Evolutionary conservation across 1,140 invertebrate genomes (phyloP).

Genomic region (Pemphigus obesinymphae): DNA sequence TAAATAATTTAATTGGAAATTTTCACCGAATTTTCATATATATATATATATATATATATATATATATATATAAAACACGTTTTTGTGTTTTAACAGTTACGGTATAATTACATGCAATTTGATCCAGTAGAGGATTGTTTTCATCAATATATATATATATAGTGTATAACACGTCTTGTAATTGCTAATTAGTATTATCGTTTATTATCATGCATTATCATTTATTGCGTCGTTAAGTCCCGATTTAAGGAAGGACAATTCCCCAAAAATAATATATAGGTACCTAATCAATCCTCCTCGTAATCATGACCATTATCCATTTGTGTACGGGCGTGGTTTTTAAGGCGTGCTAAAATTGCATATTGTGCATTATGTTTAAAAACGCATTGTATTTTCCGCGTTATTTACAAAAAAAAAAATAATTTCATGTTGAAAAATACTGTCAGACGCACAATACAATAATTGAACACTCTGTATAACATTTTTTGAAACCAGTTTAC

Average conservation of each 20-base stretch:
- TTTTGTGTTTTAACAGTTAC: neutral
- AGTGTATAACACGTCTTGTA: neutral
- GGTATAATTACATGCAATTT: neutral
- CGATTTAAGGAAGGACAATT: neutral
- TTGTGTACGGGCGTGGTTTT: neutral
- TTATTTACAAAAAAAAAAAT: neutral
- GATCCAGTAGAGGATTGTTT: neutral
- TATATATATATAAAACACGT: too few species aligned
- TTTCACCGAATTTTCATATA: neutral
- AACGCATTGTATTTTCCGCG: neutral
- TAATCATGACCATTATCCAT: neutral
- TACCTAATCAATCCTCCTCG: neutral
- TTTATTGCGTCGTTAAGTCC: too few species aligned
- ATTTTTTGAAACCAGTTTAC: neutral
- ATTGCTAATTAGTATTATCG: too few species aligned
- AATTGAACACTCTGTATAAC: neutral
- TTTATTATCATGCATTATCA: too few species aligned
- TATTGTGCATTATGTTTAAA: neutral
- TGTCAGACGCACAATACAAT: neutral
- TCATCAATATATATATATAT: neutral
- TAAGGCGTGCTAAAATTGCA: neutral
- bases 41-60: neutral
- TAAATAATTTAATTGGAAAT: constrained; percentile 15
- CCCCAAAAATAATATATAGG: neutral
- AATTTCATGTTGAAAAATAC: neutral